Evolutionary conservation across 2,113 vertebrate genomes (phyloP), one percentile per base, ranked within the genome.

Genomic region (Montifringilla adamsi): DNA sequence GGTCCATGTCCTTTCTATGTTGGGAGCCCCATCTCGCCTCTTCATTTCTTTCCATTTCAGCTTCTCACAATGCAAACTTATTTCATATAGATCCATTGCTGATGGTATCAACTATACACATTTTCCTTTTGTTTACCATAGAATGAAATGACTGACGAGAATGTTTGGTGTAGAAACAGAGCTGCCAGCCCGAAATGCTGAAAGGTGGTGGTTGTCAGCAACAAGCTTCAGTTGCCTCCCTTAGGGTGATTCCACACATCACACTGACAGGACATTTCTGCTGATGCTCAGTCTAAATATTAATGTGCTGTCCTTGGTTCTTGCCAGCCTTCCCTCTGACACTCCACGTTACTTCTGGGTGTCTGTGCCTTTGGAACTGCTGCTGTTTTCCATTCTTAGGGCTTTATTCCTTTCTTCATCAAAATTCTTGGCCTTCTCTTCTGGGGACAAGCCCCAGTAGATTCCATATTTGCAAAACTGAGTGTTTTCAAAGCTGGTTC

Each of bases 241-340:
- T 77, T 3, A 77, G 91, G 80, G 79, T 88, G 80, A 86, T 90
- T 90, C 62, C 39, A 41, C 78, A 46, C 68, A 62, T 85, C 60
- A 64, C 78, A 39, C 73, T 91, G 92, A 70, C 89, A 93, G 93
- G 72, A 23, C 58, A 12, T 62, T 92, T 91, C 85, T 90, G 84
- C 75, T 91, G 84, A 83, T 88, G 83, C 79, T 84, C 44, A 44
- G 73, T 33, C 52, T 80, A 91, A 93, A 91, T 90, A 84, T 85
- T 87, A 64, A 89, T 69, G 64, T 62, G 72, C 53, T 86, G 55
- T 68, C 91, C 73, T 91, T 75, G 31, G n/a, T 10, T 59, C 80
- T 67, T 77, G 18, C 74, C 79, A 43, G 56, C 39, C 47, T 31
- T 86, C 41, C 37, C 58, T 56, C 70, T 75, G 69, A 77, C 70